phyloP scores from a whole-genome alignment of 2,888 invertebrate species.

The Synergus japonicus region DNA sequence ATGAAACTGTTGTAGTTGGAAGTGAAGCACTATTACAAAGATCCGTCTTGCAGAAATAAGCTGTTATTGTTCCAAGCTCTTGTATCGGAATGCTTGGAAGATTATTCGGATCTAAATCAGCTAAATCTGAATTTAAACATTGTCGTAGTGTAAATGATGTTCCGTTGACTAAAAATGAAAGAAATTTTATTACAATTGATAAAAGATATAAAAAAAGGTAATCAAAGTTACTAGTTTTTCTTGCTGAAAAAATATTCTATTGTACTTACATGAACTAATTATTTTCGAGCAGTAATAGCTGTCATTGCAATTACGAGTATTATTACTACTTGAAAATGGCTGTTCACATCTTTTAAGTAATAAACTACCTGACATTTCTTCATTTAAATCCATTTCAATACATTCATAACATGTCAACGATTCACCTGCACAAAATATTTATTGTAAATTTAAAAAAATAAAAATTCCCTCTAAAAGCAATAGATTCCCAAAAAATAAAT shows the following conservation, averaged over 20 bases:
- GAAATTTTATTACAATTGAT: neutral
- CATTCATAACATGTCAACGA: constrained; percentile 6
- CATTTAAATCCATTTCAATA: neutral
- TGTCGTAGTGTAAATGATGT: neutral
- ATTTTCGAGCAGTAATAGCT: neutral
- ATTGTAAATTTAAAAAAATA: neutral
- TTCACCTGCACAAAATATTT: neutral
- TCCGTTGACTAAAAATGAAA: neutral
- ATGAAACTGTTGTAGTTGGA: neutral
- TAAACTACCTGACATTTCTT: neutral
- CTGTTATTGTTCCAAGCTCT: neutral
- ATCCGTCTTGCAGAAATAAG: neutral
- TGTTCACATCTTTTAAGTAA: neutral
- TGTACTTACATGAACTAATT: neutral
- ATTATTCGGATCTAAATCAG: neutral
- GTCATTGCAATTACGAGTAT: neutral
- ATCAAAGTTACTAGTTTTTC: neutral
- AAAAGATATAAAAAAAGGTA: neutral
- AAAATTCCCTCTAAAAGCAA: too few species aligned
- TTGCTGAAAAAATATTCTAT: neutral
- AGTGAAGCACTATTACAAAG: neutral
- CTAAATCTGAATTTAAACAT: neutral
- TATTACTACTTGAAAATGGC: neutral
- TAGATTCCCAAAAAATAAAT: too few species aligned
- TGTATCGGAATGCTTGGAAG: neutral